Evolutionary conservation across 1,140 invertebrate genomes (phyloP), one percentile per base, ranked within the genome.

Genomic region (Temnothorax nylanderi): DNA sequence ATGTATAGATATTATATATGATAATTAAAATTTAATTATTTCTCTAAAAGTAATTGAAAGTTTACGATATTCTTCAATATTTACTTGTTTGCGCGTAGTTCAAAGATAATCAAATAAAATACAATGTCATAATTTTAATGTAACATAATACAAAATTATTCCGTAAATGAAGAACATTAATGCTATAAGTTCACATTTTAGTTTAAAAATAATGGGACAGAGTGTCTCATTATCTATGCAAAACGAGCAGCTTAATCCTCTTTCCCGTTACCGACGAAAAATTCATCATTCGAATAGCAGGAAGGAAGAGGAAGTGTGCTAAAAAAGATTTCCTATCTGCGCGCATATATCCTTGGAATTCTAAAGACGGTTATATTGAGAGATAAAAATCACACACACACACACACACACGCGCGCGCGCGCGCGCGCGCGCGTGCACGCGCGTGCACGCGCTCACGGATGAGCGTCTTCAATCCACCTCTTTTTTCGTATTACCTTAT

Each of bases 281-380:
- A 13, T 37, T 80, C 41, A 64, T 80, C 4, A 69, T 80, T 41
- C n/a, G 13, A 67, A 69, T 41, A 69, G 13, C 13, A 21, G 34
- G 21, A 54, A 81, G 18, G 16, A 69, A 67, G 13, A 69, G 34
- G 8, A 56, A 56, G 62, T 56, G 32, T 11, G 10, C 34, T 54
- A 32, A 81, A 81, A 26, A 44, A n/a, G 21, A 54, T 81, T 81
- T 81, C 32, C 62, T 69, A 69, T 54, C 47, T 41, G 13, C n/a
- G 44, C 13, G 62, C 8, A 41, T 10, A 81, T 54, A 13, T 54
- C 21, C 34, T n/a, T 81, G 37, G 21, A 71, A 81, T 54, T 69
- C 32, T 81, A 37, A 81, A 41, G n/a, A 41, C n/a, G 37, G 5
- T 41, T 69, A 16, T 81, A 69, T 54, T 44, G n/a, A 41, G 13